Base-by-base conservation (phyloP, 2,888 invertebrate species). In the Phragmatobia fuliginosa region DNA sequence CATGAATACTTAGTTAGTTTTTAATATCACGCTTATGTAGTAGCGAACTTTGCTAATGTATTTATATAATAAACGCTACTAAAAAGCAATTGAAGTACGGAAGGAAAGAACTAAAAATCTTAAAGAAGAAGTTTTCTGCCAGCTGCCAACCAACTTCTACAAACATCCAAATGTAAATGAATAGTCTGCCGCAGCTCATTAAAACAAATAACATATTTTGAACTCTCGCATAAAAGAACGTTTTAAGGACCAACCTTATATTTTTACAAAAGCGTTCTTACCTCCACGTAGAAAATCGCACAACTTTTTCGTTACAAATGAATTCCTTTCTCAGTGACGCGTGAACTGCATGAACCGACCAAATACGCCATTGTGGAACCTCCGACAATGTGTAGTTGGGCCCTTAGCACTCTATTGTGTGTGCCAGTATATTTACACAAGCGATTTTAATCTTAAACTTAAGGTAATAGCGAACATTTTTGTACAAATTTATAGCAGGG, bases 291-390 rank as follows among this genome's bases (percentile, higher is more conserved):
- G 66, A 63, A 77, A 82, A 79, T 81, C 77, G 75, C 77, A 73
- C 68, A 86, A 87, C 81, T 87, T 85, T 90, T 88, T 85, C 87
- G 85, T 82, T 85, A 88, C 88, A 90, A 90, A 89, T 90, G 89
- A 89, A 89, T 90, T 88, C 88, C 78, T 89, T 90, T 87, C 84
- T 83, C 77, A 73, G 72, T 65, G 68, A 81, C 78, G 81, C 90
- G 88, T 88, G 88, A 85, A 85, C 81, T 75, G 90, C 88, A 90
- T 90, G 83, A 79, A 80, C 75, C 76, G 70, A 67, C 76, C 78
- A 73, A 77, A 80, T 72, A 71, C 73, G 72, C 83, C 75, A 83
- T 85, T 85, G 85, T 81, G 67, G 74, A 68, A 69, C 81, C 73
- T 74, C 79, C 75, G 67, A 78, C 82, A 82, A 77, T 79, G 71